Percentiles rank a stretch among this genome's conserved stretches.
Conservation (phyloP, 2,888 invertebrate species). For the Blastobasis lacticolella region DNA sequence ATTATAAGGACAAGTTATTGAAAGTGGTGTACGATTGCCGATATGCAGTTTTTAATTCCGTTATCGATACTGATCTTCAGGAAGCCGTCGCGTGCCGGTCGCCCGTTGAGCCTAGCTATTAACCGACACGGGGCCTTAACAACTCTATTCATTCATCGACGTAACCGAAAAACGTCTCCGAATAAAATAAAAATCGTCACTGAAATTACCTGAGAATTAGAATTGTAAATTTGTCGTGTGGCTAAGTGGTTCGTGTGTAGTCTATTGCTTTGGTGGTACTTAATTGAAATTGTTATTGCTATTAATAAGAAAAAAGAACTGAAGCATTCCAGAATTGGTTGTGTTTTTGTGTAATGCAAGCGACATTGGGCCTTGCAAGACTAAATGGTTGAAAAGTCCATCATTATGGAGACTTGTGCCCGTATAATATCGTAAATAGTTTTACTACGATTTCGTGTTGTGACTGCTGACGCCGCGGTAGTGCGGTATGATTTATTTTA, state of each 20-base stretch:
- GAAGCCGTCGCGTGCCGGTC: conserved; percentile 49
- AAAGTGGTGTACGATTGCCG: conserved; percentile 14
- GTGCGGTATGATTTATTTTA: conserved; percentile 4
- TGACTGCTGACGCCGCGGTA: conserved; percentile 1
- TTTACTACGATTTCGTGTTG: not conserved
- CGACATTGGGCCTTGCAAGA: too few relatives aligned
- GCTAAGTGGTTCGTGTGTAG: conserved; percentile 25
- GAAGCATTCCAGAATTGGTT: too few relatives aligned
- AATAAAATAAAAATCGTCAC: conserved; percentile 38
- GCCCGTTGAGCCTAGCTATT: conserved; percentile 35
- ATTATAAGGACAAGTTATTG: too few relatives aligned
- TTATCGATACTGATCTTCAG: conserved; percentile 49
- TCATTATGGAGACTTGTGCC: not conserved
- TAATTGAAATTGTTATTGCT: conserved; percentile 16
- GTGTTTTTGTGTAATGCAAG: too few relatives aligned
- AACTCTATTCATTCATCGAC: conserved; percentile 59
- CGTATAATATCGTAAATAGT: not conserved
- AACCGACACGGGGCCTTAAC: conserved; percentile 35
- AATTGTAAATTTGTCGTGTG: conserved; percentile 53
- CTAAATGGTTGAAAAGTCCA: too few relatives aligned
- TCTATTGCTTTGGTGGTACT: conserved; percentile 19
- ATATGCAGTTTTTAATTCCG: conserved; percentile 38
- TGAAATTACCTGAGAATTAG: conserved; percentile 45
- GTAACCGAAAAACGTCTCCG: conserved; percentile 35
- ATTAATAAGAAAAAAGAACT: conserved; percentile 2